phyloP scores from a whole-genome alignment of 2,113 vertebrate genomes.

The Hystrix cristata region DNA sequence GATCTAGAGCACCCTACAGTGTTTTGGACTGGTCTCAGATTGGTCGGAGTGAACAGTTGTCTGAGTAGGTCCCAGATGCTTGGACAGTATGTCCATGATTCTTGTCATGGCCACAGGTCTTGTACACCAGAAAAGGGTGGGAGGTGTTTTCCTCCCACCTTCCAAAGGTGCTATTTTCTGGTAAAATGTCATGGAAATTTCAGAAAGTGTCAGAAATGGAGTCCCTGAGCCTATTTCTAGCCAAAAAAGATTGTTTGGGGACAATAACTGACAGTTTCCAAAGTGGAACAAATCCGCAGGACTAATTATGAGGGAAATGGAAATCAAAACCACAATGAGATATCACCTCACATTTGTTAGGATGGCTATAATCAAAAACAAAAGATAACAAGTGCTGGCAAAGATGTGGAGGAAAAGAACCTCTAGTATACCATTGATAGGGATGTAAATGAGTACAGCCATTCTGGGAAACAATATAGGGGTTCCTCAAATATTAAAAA shows the following conservation, averaged over 20 bases:
- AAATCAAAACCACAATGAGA: background rate
- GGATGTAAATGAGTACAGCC: background rate
- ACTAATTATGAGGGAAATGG: background rate
- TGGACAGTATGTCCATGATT: background rate
- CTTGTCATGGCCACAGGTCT: rapidly evolving
- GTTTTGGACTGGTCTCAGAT: background rate
- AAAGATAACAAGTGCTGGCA: background rate
- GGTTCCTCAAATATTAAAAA: background rate
- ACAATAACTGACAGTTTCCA: background rate
- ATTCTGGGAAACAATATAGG: background rate
- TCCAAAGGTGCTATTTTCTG: constrained; percentile 33
- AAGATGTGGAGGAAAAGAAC: background rate
- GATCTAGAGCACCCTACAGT: rapidly evolving
- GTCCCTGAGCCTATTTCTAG: background rate
- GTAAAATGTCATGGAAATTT: constrained; percentile 10
- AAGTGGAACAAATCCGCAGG: background rate
- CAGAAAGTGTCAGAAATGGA: constrained; percentile 10
- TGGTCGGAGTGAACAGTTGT: background rate
- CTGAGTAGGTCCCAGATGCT: too few species aligned
- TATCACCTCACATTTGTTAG: background rate
- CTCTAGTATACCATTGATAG: background rate
- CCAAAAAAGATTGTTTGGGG: constrained; percentile 33
- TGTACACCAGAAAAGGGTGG: background rate
- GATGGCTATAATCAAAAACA: background rate
- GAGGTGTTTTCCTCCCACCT: constrained; percentile 3